Evolutionary conservation across 2,797 vertebrate genomes (phyloP), one percentile per base, ranked within the genome.

Genomic region (Malurus splendens): DNA sequence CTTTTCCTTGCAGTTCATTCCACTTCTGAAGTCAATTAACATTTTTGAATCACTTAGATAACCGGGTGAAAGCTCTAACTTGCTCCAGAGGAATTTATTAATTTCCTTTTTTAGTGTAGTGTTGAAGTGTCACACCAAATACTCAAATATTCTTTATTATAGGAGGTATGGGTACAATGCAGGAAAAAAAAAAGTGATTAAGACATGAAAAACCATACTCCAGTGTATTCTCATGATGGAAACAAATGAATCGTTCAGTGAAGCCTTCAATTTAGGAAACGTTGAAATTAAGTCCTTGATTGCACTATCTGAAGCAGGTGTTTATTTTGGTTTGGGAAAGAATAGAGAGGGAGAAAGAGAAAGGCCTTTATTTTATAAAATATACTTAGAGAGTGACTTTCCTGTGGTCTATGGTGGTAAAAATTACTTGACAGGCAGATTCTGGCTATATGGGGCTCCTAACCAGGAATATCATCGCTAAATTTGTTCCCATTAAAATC

Each of bases 401-500:
- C 41, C 30, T 82, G 42, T 85, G 19, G 14, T 66, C 45, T 59
- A 6, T 20, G 11, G 10, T 59, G 45, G 61, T 48, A 72, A 87
- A 80, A 73, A 77, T 32, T 65, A 73, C 25, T 32, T 80, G 30
- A 70, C n/a, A 57, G 39, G 28, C 56, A 60, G 23, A 71, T 55
- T 91, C 42, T 83, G 32, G 5, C 0, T 60, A 36, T 76, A 19
- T 72, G 44, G 30, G 14, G 25, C 45, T 90, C n/a, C 60, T 86
- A 61, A 87, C 48, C 68, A 82, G 59, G 66, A 70, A 38, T 64
- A 65, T 86, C 28, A 13, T 72, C 64, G 57, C 67, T 94, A 74
- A 83, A 33, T 91, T 86, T 86, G 23, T 78, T 92, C 30, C n/a
- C 45, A 71, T 85, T 94, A 78, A 93, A 84, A 93, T 90, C 65